Evolutionary conservation across 2,113 vertebrate genomes (phyloP), one percentile per base, ranked within the genome.

Genomic region (Columba janthina): DNA sequence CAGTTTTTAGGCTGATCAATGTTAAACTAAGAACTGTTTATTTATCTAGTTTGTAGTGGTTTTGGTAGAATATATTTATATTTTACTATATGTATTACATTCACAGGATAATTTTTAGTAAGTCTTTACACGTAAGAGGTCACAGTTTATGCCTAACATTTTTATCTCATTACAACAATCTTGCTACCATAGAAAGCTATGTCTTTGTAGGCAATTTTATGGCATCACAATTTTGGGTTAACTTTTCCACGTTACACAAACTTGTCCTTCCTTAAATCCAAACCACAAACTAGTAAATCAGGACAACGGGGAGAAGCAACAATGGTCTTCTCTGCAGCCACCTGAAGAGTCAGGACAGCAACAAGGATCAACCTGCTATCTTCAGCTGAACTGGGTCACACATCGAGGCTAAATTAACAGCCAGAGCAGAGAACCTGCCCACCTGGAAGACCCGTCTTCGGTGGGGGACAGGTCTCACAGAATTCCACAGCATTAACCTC

Each of bases 401-500:
- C 5, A 4, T 13, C 0, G 0, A 72, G 34, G 14, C 13, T 64
- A 38, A 73, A 51, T 19, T 3, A 51, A 36, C 8, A 69, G 15
- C 15, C 40, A 14, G 3, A 21, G 18, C 1, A 4, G 14, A 46
- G 13, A 90, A 6, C 12, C 5, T 73, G 8, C 6, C 21, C 2
- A 2, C 20, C 5, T 42, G 46, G 44, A 88, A 85, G 22, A 73
- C 31, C 20, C 6, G 67, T 51, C 22, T 74, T 32, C 12, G 12
- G 19, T 18, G 17, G 0, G 1, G 17, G 8, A 19, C 4, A 1
- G 11, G 10, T 65, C 44, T 62, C 46, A 36, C 15, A 58, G 26
- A 21, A 28, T 15, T 20, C 17, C 15, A 58, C 14, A 65, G 14
- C 0, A 0, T 36, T 60, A 34, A 3, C 6, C 9, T 11, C 12